Evolutionary conservation across 2,888 invertebrate genomes (phyloP).

Genomic region (Hypolimnas misippus): DNA sequence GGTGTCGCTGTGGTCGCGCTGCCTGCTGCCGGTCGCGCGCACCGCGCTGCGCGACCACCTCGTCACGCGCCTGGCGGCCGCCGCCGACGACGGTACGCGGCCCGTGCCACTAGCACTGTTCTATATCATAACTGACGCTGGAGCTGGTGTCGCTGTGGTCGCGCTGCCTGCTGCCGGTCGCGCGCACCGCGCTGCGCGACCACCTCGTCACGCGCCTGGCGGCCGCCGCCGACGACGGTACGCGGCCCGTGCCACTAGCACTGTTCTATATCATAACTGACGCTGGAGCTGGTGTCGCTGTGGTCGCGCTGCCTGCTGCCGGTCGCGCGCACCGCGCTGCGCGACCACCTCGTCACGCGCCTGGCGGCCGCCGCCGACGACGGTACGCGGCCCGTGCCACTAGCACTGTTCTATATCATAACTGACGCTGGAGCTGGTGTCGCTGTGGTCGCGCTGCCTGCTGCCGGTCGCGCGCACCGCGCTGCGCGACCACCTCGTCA

Average conservation of each 20-base stretch:
- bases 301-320: slow-evolving; percentile 59
- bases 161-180: slow-evolving; percentile 48
- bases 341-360: slow-evolving; percentile 60
- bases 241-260: too few relatives aligned
- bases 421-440: too few relatives aligned
- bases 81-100: slow-evolving; percentile 55
- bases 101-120: too few relatives aligned
- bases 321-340: slow-evolving; percentile 51
- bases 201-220: slow-evolving; percentile 63
- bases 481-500: slow-evolving; percentile 63
- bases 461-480: slow-evolving; percentile 2
- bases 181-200: slow-evolving; percentile 55
- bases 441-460: too few relatives aligned
- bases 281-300: slow-evolving; percentile 72
- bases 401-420: too few relatives aligned
- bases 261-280: too few relatives aligned
- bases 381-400: slow-evolving; percentile 47
- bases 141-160: slow-evolving; percentile 75
- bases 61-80: slow-evolving; percentile 56
- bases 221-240: slow-evolving; percentile 57
- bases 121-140: too few relatives aligned
- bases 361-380: slow-evolving; percentile 56
- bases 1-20: slow-evolving; percentile 66
- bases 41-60: slow-evolving; percentile 59
- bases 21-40: slow-evolving; percentile 48